Evolutionary conservation across 2,113 vertebrate species (phyloP).

Genomic region (Pandion haliaetus): DNA sequence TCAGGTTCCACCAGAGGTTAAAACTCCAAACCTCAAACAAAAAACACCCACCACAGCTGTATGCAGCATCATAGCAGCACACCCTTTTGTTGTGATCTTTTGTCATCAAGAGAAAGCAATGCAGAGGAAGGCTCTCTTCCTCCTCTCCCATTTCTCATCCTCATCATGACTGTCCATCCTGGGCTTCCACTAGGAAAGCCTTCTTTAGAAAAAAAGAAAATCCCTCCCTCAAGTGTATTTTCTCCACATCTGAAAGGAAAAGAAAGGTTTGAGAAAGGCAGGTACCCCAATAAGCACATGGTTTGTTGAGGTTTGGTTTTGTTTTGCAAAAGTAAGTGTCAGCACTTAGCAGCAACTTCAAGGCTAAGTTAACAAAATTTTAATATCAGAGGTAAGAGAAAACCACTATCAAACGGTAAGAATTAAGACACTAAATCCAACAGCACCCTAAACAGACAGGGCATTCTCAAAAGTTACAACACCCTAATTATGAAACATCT

Average conservation of each 20-base stretch:
- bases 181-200: neutral
- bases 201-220: neutral
- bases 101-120: conserved; percentile 51
- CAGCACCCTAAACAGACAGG: neutral
- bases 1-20: conserved; percentile 49
- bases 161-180: neutral
- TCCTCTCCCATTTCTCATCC: neutral
- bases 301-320: neutral
- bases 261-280: neutral
- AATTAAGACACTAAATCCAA: conserved; percentile 51
- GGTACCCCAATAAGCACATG: neutral
- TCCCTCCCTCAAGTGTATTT: neutral
- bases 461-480: conserved; percentile 45
- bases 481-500: conserved; percentile 56
- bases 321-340: neutral
- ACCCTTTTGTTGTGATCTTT: neutral
- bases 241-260: neutral
- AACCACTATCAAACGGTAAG: conserved; percentile 35
- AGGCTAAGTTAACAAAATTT: neutral
- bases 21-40: neutral
- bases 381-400: neutral
- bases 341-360: neutral
- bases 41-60: conserved; percentile 29
- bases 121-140: conserved; percentile 26
- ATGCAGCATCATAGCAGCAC: neutral